phyloP scores from a whole-genome alignment of 1,140 invertebrate genomes.

The Apocrypta bakeri region DNA sequence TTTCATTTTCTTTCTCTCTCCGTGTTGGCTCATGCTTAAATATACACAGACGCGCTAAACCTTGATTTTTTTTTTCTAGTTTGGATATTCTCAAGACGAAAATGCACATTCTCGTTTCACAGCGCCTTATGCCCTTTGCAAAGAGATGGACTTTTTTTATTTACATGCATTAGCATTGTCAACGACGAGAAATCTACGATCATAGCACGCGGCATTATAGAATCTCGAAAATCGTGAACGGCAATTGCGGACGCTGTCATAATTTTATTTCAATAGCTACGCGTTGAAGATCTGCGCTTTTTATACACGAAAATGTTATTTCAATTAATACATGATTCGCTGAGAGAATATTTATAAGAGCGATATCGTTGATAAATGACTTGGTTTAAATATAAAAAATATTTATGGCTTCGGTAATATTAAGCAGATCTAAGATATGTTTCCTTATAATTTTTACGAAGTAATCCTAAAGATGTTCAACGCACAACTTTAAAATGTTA shows the following conservation, averaged over 20 bases:
- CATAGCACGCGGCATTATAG: conserved; percentile 3
- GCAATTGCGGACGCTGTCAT: not conserved
- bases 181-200: conserved; percentile 7
- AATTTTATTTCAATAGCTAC: not conserved
- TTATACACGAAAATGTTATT: not conserved
- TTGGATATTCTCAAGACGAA: not conserved
- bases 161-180: conserved; percentile 33
- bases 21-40: not conserved
- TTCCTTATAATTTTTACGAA: not conserved
- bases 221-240: not conserved
- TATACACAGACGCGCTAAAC: conserved; percentile 1
- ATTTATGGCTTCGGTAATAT: not conserved
- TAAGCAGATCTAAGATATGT: not conserved
- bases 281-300: too few species aligned
- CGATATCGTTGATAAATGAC: not conserved
- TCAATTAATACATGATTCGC: not conserved
- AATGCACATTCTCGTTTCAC: conserved; percentile 24
- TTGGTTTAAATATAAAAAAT: not conserved
- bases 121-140: not conserved
- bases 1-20: too few species aligned
- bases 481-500: not conserved
- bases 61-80: not conserved
- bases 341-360: not conserved
- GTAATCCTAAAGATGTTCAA: not conserved
- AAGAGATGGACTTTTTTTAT: conserved; percentile 31